These are phyloP conservation scores for Achatina immaculata DNA, from an alignment of 1,140 invertebrate species.

Conservation along the genomic window DNA sequence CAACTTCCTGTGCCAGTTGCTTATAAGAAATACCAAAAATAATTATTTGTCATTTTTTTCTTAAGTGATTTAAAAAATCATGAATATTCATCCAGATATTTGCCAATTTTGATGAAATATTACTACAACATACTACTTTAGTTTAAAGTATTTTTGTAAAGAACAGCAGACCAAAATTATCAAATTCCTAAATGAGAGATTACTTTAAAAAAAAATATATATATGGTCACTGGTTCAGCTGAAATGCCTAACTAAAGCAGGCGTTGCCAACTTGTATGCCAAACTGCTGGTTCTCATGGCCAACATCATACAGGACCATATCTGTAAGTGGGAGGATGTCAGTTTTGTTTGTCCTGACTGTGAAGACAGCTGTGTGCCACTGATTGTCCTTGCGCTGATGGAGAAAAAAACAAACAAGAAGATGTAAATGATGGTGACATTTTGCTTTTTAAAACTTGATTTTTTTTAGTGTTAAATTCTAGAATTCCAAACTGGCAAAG, in stretches of 20 bases:
- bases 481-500: too few relatives aligned
- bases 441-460: too few relatives aligned
- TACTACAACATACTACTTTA: neutral
- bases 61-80: too few relatives aligned
- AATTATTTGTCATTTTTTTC: too few relatives aligned
- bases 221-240: too few relatives aligned
- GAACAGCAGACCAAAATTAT: neutral
- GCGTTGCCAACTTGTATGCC: slow-evolving; percentile 84
- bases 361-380: slow-evolving; percentile 82
- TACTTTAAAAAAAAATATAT: too few relatives aligned
- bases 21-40: too few relatives aligned
- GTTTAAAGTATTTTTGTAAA: too few relatives aligned
- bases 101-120: slow-evolving; percentile 8
- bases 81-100: slow-evolving; percentile 9
- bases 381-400: slow-evolving; percentile 73
- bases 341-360: slow-evolving; percentile 83
- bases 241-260: slow-evolving; percentile 80
- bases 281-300: slow-evolving; percentile 82
- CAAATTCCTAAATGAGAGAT: neutral
- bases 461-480: too few relatives aligned
- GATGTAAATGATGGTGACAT: too few relatives aligned
- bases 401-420: neutral
- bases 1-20: too few relatives aligned
- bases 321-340: slow-evolving; percentile 84
- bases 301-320: slow-evolving; percentile 83